These are phyloP conservation scores for Arvicanthis niloticus DNA, from an alignment of 2,113 vertebrate genomes.

Conservation along the genomic window DNA sequence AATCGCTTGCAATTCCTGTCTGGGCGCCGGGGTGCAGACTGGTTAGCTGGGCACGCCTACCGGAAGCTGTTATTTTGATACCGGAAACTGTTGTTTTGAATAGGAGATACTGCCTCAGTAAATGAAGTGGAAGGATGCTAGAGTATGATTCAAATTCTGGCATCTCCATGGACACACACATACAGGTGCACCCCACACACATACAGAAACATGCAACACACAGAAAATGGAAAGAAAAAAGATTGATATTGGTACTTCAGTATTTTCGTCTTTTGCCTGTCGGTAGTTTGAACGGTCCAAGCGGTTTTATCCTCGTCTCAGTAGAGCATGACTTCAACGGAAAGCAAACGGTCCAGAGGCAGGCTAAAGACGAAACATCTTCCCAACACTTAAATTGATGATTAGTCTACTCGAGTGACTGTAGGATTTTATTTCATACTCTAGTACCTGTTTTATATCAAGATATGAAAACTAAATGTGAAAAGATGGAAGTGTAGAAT, in stretches of 20 bases:
- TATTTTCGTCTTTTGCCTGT: not conserved
- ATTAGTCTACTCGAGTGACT: not conserved
- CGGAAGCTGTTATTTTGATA: not conserved
- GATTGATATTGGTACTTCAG: not conserved
- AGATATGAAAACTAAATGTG: constrained; percentile 14
- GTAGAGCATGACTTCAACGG: not conserved
- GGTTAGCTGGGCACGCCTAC: not conserved
- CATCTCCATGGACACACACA: not conserved
- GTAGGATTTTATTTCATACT: constrained; percentile 51
- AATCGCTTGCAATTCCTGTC: not conserved
- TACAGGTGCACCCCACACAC: not conserved
- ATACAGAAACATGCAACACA: not conserved
- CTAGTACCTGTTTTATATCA: not conserved
- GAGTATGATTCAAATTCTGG: not conserved
- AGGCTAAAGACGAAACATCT: not conserved
- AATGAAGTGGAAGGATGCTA: not conserved
- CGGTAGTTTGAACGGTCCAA: not conserved
- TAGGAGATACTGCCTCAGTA: not conserved
- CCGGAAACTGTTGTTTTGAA: not conserved
- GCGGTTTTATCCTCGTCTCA: not conserved
- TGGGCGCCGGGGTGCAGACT: not conserved
- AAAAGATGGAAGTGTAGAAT: not conserved
- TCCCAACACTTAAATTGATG: constrained; percentile 11
- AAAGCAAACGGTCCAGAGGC: not conserved
- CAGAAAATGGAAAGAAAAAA: not conserved